Conservation (phyloP, 2,888 invertebrate species). For the Maniola hyperantus region DNA sequence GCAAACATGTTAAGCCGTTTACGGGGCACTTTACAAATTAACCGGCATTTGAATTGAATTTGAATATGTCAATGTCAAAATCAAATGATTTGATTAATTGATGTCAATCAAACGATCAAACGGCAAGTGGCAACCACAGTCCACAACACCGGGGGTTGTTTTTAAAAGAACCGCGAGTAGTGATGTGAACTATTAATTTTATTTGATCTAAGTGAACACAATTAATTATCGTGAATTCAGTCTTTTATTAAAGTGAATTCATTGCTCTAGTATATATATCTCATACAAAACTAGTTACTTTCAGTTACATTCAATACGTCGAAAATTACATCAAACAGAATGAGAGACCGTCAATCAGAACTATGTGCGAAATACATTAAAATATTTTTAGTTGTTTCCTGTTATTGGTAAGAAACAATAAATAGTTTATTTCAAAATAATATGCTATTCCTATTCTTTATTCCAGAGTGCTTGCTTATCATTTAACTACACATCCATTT, state of each 20-base stretch:
- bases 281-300: not conserved
- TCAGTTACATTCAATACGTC: not conserved
- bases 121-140: no score
- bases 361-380: constrained; percentile 85
- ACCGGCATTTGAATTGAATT: no score
- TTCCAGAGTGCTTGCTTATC: not conserved
- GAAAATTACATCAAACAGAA: constrained; percentile 40
- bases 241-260: not conserved
- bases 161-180: constrained; percentile 9
- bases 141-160: no score
- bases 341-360: constrained; percentile 65
- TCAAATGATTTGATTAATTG: no score
- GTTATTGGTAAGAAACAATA: constrained; percentile 87
- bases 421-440: not conserved
- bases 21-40: no score
- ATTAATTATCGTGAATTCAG: not conserved
- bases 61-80: no score
- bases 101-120: no score
- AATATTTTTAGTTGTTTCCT: constrained; percentile 88
- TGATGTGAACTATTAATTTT: constrained; percentile 14
- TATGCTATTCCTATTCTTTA: constrained; percentile 4
- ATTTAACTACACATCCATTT: not conserved
- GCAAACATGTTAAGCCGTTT: no score
- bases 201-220: no score
- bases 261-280: not conserved